Base-by-base conservation (phyloP, 2,113 vertebrate species). In the Candoia aspera region DNA sequence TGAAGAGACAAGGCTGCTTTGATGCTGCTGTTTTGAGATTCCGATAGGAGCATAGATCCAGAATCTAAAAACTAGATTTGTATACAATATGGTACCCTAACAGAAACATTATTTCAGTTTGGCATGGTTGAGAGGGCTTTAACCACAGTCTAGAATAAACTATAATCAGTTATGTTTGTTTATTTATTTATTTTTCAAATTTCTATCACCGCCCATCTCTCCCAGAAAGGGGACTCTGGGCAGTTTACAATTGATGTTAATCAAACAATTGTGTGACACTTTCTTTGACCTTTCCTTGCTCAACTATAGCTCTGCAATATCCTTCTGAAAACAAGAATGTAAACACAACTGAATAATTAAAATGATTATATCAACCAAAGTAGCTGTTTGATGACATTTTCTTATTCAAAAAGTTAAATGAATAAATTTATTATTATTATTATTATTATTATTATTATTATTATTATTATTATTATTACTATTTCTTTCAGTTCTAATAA, bases 401-500 rank as follows among this genome's bases (percentile, higher is more conserved):
- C 1, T 86, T 91, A 59, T 33, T 10, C 54, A 13, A 86, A 64
- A 89, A 33, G 49, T 1, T 87, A 92, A 57, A 68, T 33, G 9
- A 95, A 92, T 59, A 0, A 91, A 88, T 90, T 94, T 42, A 42
- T 42, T 42, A 42, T 42, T 42, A 42, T 42, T 42, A 42, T 90
- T 94, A 73, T 94, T 42, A 42, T 42, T 42, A 42, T 42, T 42
- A 42, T 42, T 42, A 42, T 42, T 42, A 42, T 42, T 42, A 42
- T 42, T 42, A 42, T 42, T 42, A 42, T 17, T 64, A 12, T 95
- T 89, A 92, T 92, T 92, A 89, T 89, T 73, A 92, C 84, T 92
- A 83, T 84, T 92, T 92, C 73, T 89, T 54, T 95, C 10, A 62
- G 0, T 91, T 94, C 85, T 90, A 94, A 91, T 93, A 94, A 89